These are phyloP conservation scores for Scolopax rusticola DNA, from an alignment of 2,797 vertebrate genomes.

Conservation along the genomic window DNA sequence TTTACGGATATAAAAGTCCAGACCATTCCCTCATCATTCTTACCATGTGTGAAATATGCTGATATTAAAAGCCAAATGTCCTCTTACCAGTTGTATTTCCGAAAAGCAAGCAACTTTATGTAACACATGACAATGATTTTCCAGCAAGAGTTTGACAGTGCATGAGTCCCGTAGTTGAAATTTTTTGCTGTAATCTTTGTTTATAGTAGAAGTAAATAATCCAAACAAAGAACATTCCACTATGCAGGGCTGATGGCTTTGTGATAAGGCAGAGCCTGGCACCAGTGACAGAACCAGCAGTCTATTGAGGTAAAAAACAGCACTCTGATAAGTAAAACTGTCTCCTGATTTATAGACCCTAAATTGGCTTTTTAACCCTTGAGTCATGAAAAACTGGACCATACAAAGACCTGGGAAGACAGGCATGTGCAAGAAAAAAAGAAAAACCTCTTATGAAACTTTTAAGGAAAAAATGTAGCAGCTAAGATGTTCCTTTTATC, in stretches of 20 bases:
- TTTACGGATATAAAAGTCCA: neutral
- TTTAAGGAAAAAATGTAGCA: neutral
- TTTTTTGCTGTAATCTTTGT: slow-evolving; percentile 91
- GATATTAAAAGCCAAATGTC: neutral
- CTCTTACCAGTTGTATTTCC: neutral
- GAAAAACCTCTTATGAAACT: neutral
- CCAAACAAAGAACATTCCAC: slow-evolving; percentile 83
- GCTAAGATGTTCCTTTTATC: neutral
- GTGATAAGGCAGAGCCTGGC: slow-evolving; percentile 88
- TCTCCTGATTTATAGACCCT: slow-evolving; percentile 78
- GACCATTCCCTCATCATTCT: neutral
- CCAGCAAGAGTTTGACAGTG: slow-evolving; percentile 79
- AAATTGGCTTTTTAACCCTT: slow-evolving; percentile 67
- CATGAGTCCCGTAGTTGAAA: slow-evolving; percentile 79
- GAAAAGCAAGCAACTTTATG: slow-evolving; percentile 21
- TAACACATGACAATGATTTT: slow-evolving; percentile 83
- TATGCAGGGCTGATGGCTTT: slow-evolving; percentile 76
- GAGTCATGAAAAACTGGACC: slow-evolving; percentile 38
- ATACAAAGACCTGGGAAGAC: slow-evolving; percentile 1
- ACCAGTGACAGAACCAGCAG: slow-evolving; percentile 82
- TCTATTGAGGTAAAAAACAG: slow-evolving; percentile 78
- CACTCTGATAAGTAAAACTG: slow-evolving; percentile 76
- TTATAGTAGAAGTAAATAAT: slow-evolving; percentile 90
- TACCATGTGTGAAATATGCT: neutral
- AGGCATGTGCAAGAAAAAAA: neutral